Evolutionary conservation across 2,113 vertebrate species (phyloP), one percentile per base, ranked within the genome.

Genomic region (Melanotaenia duboulayi): DNA sequence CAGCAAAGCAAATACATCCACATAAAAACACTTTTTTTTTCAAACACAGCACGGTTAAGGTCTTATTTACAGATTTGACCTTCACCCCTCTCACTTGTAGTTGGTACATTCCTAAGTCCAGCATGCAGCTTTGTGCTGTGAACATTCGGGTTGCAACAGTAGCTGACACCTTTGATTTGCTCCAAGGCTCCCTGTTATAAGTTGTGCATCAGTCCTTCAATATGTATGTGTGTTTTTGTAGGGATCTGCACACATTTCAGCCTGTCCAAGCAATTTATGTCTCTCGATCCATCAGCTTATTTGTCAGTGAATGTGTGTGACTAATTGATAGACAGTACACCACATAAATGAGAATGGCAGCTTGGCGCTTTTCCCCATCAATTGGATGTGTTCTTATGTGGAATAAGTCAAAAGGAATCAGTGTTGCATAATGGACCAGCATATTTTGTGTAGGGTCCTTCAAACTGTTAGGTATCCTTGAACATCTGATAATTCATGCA

Each of bases 111-210:
- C 59, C 64, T 76, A 20, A 70, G 57, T 39, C 66, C 60, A 24
- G 61, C 1, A 11, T 71, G 46, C 54, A 60, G 65, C 58, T 28
- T 28, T 68, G 35, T 58, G 24, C 65, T 72, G 50, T 56, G 76
- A 62, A 63, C 46, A 17, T 51, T 42, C 11, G 9, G 61, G 70
- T 66, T 60, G 75, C 69, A 13, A 65, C 74, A 71, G 65, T 51
- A 32, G 54, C 74, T 81, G 78, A 81, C 84, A 79, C 71, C 71
- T 85, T 61, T 75, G 84, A 84, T 71, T 81, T 78, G 60, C 76
- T 82, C 76, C 70, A 16, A 54, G 60, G 60, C 70, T 23, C 14
- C 28, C 14, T 32, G 67, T 64, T 14, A 4, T 52, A 63, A 80
- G 66, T 66, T 44, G 44, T 14, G 17, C 49, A 0, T 37, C 50